These are phyloP conservation scores for Streptopelia turtur DNA, from an alignment of 2,797 vertebrate genomes.

Conservation along the genomic window DNA sequence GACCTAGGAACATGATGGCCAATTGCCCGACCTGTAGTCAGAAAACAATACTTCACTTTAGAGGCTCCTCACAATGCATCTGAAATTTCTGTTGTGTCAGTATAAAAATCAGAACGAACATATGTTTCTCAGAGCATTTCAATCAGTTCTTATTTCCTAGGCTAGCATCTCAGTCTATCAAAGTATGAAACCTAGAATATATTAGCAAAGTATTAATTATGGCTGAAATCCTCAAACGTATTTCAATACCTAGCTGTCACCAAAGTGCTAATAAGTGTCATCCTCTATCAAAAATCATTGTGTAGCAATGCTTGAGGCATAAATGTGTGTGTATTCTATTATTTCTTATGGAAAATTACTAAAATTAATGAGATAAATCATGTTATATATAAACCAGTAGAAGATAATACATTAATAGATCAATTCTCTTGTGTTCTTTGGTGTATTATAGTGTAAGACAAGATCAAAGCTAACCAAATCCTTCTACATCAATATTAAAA, in stretches of 20 bases:
- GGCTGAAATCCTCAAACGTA: background rate
- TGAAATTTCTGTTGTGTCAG: background rate
- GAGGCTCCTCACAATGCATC: background rate
- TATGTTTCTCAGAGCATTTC: background rate
- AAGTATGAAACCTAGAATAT: background rate
- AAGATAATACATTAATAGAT: background rate
- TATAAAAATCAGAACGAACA: background rate
- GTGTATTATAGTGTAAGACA: background rate
- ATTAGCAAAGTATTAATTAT: constrained; percentile 26
- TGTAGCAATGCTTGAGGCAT: background rate
- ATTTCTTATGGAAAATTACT: background rate
- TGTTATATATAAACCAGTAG: background rate
- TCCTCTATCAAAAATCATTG: background rate
- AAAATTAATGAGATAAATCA: background rate
- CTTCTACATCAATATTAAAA: background rate
- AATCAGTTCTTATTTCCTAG: background rate
- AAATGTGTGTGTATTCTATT: background rate
- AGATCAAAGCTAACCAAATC: background rate
- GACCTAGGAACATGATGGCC: background rate
- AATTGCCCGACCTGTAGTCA: background rate
- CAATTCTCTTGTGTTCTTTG: background rate
- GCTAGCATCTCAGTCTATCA: background rate
- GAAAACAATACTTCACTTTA: background rate
- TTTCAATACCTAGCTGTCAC: background rate
- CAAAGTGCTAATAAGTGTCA: background rate